Evolutionary conservation across 1,140 invertebrate species (phyloP), one percentile per base, ranked within the genome.

Genomic region (Homarus americanus): DNA sequence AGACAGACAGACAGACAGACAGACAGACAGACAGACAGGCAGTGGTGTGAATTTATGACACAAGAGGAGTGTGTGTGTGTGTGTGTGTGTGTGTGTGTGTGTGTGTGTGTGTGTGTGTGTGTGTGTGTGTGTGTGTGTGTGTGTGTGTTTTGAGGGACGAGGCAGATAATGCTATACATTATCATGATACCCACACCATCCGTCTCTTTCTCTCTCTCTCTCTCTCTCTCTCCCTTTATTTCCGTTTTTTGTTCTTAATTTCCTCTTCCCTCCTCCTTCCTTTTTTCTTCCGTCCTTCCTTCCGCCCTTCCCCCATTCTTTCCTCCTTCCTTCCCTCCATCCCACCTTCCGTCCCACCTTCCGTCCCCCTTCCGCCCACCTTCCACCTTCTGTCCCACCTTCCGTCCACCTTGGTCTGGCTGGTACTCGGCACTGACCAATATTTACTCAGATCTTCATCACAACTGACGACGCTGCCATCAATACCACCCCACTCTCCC

Each of bases 71-170:
- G 24, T 84, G 24, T 84, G 24, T 84, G 24, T 69, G 9, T 38
- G 9, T 69, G 9, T 69, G 4, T 75, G 10, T 36, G 10, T 49
- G 10, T 49, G 7, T n/a, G 15, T 80, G 17, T 80, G 7, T 80
- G 24, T 84, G 24, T 66, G 24, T 84, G 24, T 84, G 24, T 84
- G 24, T 69, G 9, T 38, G 9, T 69, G 9, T 69, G 4, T 84
- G 24, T 84, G 24, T 84, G 24, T 84, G 24, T 84, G 24, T 84
- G 24, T 84, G 24, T 84, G 24, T 84, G 24, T 84, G 24, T 69
- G 24, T 84, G 24, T 84, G 24, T 84, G 24, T 84, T n/a, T n/a
- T n/a, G n/a, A n/a, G n/a, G n/a, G n/a, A n/a, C n/a, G n/a, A n/a
- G n/a, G n/a, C n/a, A n/a, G n/a, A n/a, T n/a, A n/a, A n/a, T n/a